Evolutionary conservation across 2,797 vertebrate species (phyloP), one percentile per base, ranked within the genome.

Genomic region (Rhincodon typus): DNA sequence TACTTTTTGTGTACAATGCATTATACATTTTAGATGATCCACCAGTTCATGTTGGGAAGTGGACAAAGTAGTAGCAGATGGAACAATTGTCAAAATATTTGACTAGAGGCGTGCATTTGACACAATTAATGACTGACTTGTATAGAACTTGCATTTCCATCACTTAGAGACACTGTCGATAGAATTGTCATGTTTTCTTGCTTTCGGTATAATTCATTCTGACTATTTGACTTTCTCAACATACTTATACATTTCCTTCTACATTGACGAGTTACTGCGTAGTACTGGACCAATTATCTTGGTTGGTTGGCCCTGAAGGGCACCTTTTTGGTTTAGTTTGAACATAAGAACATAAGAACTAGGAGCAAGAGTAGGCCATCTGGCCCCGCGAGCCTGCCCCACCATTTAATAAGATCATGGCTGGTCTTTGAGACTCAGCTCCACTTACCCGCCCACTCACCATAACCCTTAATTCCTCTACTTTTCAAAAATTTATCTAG

Each of bases 71-170:
- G 57, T 62, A n/a, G 38, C 90, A 93, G 90, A 69, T 69, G 62
- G 90, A 93, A 93, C 69, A 25, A n/a, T 93, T 25, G 19, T 93
- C 90, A 42, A 69, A 62, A 93, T 93, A 93, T 93, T 93, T 69
- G 66, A 69, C n/a, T 62, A 17, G 19, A 38, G 90, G 8, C n/a
- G 1, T 90, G 15, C 30, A 90, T 50, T 13, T 30, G 27, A 4
- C n/a, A 67, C 17, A 38, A 38, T 0, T 67, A 62, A 93, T 38
- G 34, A 62, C 17, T 67, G 88, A 91, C 88, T 91, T 66, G n/a
- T 23, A 21, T 6, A 38, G 21, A 67, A 25, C n/a, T 93, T 67
- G n/a, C n/a, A 93, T 67, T 67, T 67, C 4, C 34, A 0, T 93
- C 19, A 66, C 5, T 93, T 93, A n/a, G 88, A 91, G 88, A 62